A percentile compares a stretch with the other conserved stretches of the same genome.
These are phyloP conservation scores for Pollenia amentaria DNA, from an alignment of 2,888 invertebrate genomes.

Conservation along the genomic window DNA sequence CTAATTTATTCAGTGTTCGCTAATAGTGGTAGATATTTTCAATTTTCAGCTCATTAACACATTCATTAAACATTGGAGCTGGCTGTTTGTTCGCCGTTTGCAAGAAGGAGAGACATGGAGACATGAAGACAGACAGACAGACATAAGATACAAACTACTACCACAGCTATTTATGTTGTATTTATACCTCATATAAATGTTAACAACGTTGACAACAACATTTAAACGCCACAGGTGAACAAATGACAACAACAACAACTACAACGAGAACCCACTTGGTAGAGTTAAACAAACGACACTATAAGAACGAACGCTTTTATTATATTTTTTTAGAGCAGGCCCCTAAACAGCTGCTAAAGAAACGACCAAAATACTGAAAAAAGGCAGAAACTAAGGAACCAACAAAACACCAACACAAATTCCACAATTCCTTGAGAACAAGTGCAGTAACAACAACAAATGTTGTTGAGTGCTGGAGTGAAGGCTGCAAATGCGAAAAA, in stretches of 20 bases:
- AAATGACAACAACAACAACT: slow-evolving; percentile 65
- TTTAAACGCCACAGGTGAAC: slow-evolving; percentile 75
- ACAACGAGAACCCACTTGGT: slow-evolving; percentile 40
- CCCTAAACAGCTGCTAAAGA: slow-evolving; percentile 40
- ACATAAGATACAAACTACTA: slow-evolving; percentile 48
- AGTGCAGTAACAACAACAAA: slow-evolving; percentile 53
- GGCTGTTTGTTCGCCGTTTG: slow-evolving; percentile 23
- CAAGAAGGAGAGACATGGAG: not conserved
- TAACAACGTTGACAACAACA: slow-evolving; percentile 74
- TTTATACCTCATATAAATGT: slow-evolving; percentile 72
- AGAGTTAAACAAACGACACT: slow-evolving; percentile 48
- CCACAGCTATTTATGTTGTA: slow-evolving; percentile 56
- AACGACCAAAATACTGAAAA: slow-evolving; percentile 30
- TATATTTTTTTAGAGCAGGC: not conserved
- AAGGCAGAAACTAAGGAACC: slow-evolving; percentile 32
- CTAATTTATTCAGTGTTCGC: slow-evolving; percentile 59
- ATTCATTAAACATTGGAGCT: slow-evolving; percentile 61
- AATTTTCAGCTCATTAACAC: slow-evolving; percentile 74
- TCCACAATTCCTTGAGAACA: slow-evolving; percentile 61
- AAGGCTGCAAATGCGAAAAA: slow-evolving; percentile 17
- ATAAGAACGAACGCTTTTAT: slow-evolving; percentile 33
- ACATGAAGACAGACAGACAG: not conserved
- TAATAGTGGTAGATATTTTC: slow-evolving; percentile 64
- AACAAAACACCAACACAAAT: slow-evolving; percentile 61
- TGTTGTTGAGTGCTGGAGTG: slow-evolving; percentile 9